Conservation (phyloP, 1,140 invertebrate genomes). For the Apis dorsata region DNA sequence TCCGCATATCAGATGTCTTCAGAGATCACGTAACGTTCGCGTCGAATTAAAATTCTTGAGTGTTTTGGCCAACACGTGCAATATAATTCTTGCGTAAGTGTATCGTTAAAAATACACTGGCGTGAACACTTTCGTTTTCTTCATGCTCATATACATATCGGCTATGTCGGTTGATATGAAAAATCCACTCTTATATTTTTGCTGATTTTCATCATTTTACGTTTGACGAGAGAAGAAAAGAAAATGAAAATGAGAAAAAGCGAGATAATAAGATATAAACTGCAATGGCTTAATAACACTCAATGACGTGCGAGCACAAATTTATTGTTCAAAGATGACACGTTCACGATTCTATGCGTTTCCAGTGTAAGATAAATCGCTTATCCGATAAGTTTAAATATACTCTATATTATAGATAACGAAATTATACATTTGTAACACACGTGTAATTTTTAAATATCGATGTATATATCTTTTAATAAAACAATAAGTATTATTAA, state of each 20-base stretch:
- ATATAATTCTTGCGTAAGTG: too few species aligned
- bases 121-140: too few species aligned
- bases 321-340: not conserved
- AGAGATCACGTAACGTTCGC: not conserved
- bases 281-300: not conserved
- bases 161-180: too few species aligned
- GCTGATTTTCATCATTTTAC: too few species aligned
- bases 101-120: too few species aligned
- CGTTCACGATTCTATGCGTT: too few species aligned
- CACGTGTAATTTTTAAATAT: not conserved
- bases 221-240: not conserved
- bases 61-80: too few species aligned
- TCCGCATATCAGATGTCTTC: not conserved
- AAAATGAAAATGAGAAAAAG: not conserved
- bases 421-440: slow-evolving; percentile 22
- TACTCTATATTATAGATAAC: not conserved
- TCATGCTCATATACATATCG: too few species aligned
- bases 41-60: too few species aligned
- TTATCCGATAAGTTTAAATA: not conserved
- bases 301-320: not conserved
- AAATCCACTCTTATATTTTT: too few species aligned
- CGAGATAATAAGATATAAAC: not conserved
- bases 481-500: not conserved
- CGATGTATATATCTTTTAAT: not conserved
- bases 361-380: not conserved